Evolutionary conservation across 2,888 invertebrate genomes (phyloP), one percentile per base, ranked within the genome.

Genomic region (Apodemia zela): DNA sequence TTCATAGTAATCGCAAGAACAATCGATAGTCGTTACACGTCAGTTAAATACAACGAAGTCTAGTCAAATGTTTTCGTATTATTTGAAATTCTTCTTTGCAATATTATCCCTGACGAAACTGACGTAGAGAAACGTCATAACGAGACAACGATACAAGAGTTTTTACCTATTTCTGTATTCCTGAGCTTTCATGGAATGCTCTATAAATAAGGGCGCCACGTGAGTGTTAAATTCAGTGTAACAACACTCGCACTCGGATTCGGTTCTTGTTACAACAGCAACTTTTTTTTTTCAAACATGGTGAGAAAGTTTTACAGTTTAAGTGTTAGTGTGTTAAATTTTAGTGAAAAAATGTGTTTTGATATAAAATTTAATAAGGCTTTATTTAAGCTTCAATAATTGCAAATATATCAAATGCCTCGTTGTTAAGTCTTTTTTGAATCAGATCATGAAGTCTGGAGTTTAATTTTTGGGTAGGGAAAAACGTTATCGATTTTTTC

Each of bases 171-270:
- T 90, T 90, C 87, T 78, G 89, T 89, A 89, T 88, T 84, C 82
- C 79, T 72, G 77, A 79, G 79, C 62, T 63, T 80, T 69, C 73
- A 71, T 71, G 80, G 81, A 83, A 82, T 85, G 82, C 79, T 79
- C 79, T 91, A 91, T 91, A 91, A 89, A 91, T 91, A 91, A 82
- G 87, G 89, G 89, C 88, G 81, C 78, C 75, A 79, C 71, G 73
- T 78, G 78, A 78, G 80, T 79, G 81, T 79, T 78, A 80, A 84
- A 79, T 82, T 81, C 86, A 91, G 91, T 91, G 91, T 90, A 89
- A 89, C 86, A 85, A 80, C 89, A 91, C 89, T 89, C 91, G 91
- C 91, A 89, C 88, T 87, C 89, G 81, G 82, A 82, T 87, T 88
- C 88, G 81, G 91, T 91, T 90, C 90, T 88, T 88, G 87, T 90